A percentile compares a stretch with the other conserved stretches of the same genome.
Conservation (phyloP, 2,888 invertebrate species). For the Drosophila meridiana region DNA sequence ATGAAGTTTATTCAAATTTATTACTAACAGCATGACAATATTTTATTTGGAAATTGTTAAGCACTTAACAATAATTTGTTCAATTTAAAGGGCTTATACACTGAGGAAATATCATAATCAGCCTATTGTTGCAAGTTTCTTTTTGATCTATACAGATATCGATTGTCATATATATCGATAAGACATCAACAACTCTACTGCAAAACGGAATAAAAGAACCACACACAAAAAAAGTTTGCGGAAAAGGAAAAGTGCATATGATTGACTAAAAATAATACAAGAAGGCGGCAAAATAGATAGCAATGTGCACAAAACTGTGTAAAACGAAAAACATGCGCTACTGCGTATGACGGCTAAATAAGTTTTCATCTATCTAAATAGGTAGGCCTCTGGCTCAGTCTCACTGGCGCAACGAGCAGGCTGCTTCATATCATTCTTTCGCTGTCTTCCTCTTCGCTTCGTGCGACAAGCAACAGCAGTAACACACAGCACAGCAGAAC, state of each 20-base stretch:
- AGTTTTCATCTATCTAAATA: conserved; percentile 35
- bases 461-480: conserved; percentile 65
- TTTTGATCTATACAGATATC: conserved; percentile 43
- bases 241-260: conserved; percentile 75
- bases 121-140: not conserved
- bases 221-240: conserved; percentile 74
- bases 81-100: not conserved
- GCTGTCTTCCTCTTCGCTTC: conserved; percentile 63
- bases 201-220: conserved; percentile 71
- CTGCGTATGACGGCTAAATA: conserved; percentile 59
- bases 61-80: not conserved
- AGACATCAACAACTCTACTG: conserved; percentile 59
- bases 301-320: conserved; percentile 56
- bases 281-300: conserved; percentile 40
- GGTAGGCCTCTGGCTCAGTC: conserved; percentile 44
- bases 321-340: conserved; percentile 46
- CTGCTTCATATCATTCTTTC: conserved; percentile 60
- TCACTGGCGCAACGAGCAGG: conserved; percentile 42
- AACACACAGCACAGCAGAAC: conserved; percentile 55
- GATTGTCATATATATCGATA: conserved; percentile 49
- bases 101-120: not conserved
- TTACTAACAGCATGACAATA: not conserved
- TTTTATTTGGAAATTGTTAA: not conserved
- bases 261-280: conserved; percentile 54
- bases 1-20: not conserved